These are phyloP conservation scores for Melikaiella ostensackeni DNA, from an alignment of 2,888 invertebrate species.

Conservation along the genomic window DNA sequence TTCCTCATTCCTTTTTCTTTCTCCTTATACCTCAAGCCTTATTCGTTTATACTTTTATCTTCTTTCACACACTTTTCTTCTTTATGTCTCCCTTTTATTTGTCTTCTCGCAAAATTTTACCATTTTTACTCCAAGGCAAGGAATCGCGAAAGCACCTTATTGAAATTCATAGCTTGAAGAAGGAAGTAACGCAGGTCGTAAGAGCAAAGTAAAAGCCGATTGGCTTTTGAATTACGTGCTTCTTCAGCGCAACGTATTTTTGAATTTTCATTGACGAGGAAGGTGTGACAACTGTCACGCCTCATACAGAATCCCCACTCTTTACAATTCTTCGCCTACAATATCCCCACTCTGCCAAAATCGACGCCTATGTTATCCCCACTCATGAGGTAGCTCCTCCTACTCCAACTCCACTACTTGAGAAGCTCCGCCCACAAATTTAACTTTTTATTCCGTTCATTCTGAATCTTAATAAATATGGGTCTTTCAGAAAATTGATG, in stretches of 20 bases:
- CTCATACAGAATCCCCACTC: no score
- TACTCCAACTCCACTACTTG: background rate
- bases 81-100: background rate
- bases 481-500: background rate
- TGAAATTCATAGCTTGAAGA: background rate
- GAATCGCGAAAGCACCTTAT: background rate
- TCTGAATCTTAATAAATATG: background rate
- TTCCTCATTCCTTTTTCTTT: background rate
- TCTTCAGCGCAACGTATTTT: background rate
- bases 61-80: background rate
- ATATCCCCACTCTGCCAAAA: no score
- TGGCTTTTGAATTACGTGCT: background rate
- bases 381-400: no score
- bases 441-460: background rate
- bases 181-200: background rate
- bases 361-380: background rate
- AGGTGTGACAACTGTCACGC: no score
- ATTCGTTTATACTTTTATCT: background rate
- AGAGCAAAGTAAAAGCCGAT: background rate
- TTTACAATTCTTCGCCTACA: no score
- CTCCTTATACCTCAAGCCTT: constrained; percentile 2
- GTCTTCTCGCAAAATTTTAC: background rate
- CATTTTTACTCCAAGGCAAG: background rate
- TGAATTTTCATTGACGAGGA: background rate
- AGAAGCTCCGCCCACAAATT: background rate